Evolutionary conservation across 2,113 vertebrate genomes (phyloP), one percentile per base, ranked within the genome.

Genomic region (Coreoperca whiteheadi): DNA sequence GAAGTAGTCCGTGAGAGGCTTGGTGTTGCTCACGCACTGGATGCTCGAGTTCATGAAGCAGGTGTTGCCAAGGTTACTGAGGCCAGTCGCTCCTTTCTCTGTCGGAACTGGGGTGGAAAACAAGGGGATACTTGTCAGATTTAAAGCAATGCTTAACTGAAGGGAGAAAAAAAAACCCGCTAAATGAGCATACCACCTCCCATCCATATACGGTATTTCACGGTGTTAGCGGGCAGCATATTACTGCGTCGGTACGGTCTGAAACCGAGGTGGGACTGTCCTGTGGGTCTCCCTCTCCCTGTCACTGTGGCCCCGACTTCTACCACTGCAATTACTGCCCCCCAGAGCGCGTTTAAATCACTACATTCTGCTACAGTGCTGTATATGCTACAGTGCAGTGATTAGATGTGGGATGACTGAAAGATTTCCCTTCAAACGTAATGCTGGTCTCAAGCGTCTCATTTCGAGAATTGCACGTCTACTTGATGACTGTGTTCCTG

Each of bases 41-140:
- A 99, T 99, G 74, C 98, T 99, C 68, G 98, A 99, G 92, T 99
- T 99, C 98, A 99, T 99, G 92, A 99, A 99, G 88, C 98, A 99
- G 0, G 98, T 99, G 91, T 99, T 99, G 43, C 98, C 98, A 77
- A 99, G 95, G 87, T 99, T 99, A 95, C 98, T 99, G 85, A 99
- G 95, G 59, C 98, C 98, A 4, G 98, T 99, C 48, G 98, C 98
- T 72, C 98, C 98, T 68, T 99, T 99, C 94, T 99, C 98, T 67
- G 98, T 99, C 6, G 98, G 98, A 89, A 99, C 98, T 99, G 87
- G 0, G 54, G 23, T 39, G 8, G 25, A 77, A 75, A 28, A 73
- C 32, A 32, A 76, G 8, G 30, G 66, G 4, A 37, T n/a, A 7
- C 8, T 3, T 34, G 9, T 75, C 21, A 67, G 25, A 76, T 12